Base-by-base conservation (phyloP, 2,113 vertebrate species). In the Abramis brama region DNA sequence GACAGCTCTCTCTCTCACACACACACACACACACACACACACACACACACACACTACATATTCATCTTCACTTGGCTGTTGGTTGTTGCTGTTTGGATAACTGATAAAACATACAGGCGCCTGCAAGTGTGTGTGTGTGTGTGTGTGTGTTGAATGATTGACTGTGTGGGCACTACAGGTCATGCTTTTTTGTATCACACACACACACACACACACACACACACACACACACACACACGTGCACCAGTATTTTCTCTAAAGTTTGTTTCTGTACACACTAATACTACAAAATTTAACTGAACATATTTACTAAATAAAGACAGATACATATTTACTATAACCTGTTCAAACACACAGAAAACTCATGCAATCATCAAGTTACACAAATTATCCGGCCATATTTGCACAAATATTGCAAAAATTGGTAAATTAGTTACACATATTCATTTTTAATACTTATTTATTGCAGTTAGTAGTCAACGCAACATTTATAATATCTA, bases 41-140 rank as follows among this genome's bases (percentile, higher is more conserved):
- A 33, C 75, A 33, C 78, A 36, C 78, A 33, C 60, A 68, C 27
- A 33, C 30, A 21, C 17, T 68, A 4, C 12, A n/a, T 66, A 13
- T 62, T 39, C 57, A 15, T 68, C 43, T 52, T 82, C 57, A 80
- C 79, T 68, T 17, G 57, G 36, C 39, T 66, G 6, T 21, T 81
- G 55, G 33, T 81, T 82, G 79, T 82, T 33, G 15, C 33, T 82
- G 62, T 82, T 82, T 70, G 80, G 43, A n/a, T 68, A 70, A 55
- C 80, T 82, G 62, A 70, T 68, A 70, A 82, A 82, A 36, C 64
- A 50, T 66, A 66, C 79, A 52, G 79, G 43, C 77, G 23, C 57
- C 78, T 64, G 57, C 12, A 0, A 52, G 30, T 33, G 30, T 33
- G 30, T 33, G 30, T 30, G 30, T 30, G 30, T 30, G 43, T 52